Evolutionary conservation across 2,797 vertebrate species (phyloP).

Genomic region (Parotocinclus haroldoi): DNA sequence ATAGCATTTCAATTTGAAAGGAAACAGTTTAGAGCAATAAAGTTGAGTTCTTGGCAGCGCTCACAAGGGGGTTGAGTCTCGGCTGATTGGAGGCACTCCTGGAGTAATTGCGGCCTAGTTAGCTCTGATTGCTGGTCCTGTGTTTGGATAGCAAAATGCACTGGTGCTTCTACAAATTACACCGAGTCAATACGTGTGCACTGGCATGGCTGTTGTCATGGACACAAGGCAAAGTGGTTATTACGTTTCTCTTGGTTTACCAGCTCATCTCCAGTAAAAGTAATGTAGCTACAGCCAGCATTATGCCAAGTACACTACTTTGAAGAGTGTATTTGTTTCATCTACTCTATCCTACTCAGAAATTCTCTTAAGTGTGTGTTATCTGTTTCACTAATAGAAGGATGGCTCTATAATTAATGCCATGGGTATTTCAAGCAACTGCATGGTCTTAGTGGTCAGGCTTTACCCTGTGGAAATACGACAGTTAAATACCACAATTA

Average conservation of each 20-base stretch:
- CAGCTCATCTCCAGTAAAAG: background rate
- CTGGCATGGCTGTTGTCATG: conserved; percentile 38
- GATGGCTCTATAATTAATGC: background rate
- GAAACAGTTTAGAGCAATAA: conserved; percentile 52
- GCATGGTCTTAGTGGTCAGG: conserved; percentile 21
- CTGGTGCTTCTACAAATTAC: conserved; percentile 65
- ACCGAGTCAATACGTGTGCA: conserved; percentile 49
- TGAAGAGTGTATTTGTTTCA: too few relatives aligned
- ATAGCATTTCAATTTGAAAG: conserved; percentile 44
- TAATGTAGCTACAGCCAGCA: conserved; percentile 3
- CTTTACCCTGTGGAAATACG: conserved; percentile 29
- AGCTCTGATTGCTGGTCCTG: conserved; percentile 68
- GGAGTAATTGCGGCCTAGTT: conserved; percentile 71
- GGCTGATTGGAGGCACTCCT: conserved; percentile 65
- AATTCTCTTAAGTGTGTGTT: too few relatives aligned
- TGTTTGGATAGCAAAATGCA: conserved; percentile 72
- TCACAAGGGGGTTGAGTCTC: conserved; percentile 41
- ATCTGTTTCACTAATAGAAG: background rate
- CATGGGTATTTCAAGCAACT: conserved; percentile 6
- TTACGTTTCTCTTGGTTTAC: background rate
- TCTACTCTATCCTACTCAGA: too few relatives aligned
- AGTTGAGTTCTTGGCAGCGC: conserved; percentile 56
- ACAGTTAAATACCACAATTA: conserved; percentile 47
- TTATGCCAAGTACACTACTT: too few relatives aligned
- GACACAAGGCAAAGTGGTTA: conserved; percentile 23